Evolutionary conservation across 1,140 invertebrate species (phyloP), one percentile per base, ranked within the genome.

Genomic region (Rhopalosiphum padi): DNA sequence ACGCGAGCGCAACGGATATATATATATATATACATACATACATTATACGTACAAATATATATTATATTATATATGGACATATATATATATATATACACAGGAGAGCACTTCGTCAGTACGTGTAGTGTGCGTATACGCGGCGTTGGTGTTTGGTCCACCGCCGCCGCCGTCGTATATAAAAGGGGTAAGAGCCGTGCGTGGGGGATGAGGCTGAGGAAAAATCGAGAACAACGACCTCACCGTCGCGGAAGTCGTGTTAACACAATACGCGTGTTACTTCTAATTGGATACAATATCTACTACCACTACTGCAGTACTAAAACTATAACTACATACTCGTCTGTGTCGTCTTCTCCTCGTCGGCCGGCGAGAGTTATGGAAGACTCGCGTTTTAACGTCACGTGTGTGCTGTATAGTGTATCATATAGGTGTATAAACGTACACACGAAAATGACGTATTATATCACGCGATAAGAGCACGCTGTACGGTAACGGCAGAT

Each of bases 211-310:
- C 68, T 6, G 55, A 41, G 90, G 60, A 91, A 91, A 91, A 91
- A 60, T 68, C 25, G 89, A 60, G 37, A 46, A 91, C 37, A 68
- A 91, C 90, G 37, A 22, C 23, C 23, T 41, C 37, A 22, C 88
- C 51, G 5, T 9, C 51, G 25, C 53, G 43, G 25, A 37, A 55
- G 35, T 25, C 51, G n/a, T 55, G 88, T 89, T 89, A 15, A 89
- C 88, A 89, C 88, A 35, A 55, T 55, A 51, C 88, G 88, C n/a
- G 35, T 55, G 88, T 55, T 89, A 55, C 35, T 35, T 89, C 88
- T 89, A 89, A 89, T 89, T 89, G 51, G 88, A 89, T 55, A 89
- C 51, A 41, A 86, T 43, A 86, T 87, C 43, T 83, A 37, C n/a
- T 37, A 86, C 2, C 23, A 85, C 85, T 86, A 48, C 30, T 18